Evolutionary conservation across 2,113 vertebrate species (phyloP), one percentile per base, ranked within the genome.

Genomic region (Psilopsiagon aurifrons): DNA sequence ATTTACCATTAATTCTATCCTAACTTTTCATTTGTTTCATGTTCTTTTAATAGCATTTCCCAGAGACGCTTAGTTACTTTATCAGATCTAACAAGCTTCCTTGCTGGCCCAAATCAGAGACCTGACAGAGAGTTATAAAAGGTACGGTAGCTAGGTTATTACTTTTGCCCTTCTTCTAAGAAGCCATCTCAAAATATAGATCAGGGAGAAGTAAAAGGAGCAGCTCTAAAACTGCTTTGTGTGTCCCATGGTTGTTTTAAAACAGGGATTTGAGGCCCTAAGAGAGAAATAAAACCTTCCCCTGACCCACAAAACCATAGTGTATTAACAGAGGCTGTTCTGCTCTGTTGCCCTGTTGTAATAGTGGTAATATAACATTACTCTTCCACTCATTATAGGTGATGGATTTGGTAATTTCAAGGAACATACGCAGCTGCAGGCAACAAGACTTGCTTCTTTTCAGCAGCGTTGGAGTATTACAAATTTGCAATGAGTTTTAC

Each of bases 1-100:
- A 90, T 88, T 95, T 94, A 74, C 88, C 68, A 54, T 73, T 81
- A 69, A 88, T 49, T 67, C 80, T 90, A 44, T 77, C 83, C 54
- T 80, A 77, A 91, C 95, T 95, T 96, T 94, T 96, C 88, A 94
- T 95, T 96, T 90, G 76, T 91, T 97, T 74, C 60, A 63, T 84
- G 76, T 64, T 90, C 94, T 94, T 95, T 90, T 93, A 95, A 92
- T 74, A 95, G 73, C 71, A 14, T 91, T 97, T 97, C 81, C 83
- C 80, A 94, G 92, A 91, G 94, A 94, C 83, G 94, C 88, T 90
- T n/a, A 54, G 76, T 67, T 88, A 91, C 46, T 91, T 77, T 93
- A 59, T 91, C 73, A 75, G 76, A 84, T 78, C 73, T 92, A 82
- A 91, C 83, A 78, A 88, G 86, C 91, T 88, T 90, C 68, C 68